Evolutionary conservation across 2,888 invertebrate species (phyloP).

Genomic region (Chrysolina haemoptera): DNA sequence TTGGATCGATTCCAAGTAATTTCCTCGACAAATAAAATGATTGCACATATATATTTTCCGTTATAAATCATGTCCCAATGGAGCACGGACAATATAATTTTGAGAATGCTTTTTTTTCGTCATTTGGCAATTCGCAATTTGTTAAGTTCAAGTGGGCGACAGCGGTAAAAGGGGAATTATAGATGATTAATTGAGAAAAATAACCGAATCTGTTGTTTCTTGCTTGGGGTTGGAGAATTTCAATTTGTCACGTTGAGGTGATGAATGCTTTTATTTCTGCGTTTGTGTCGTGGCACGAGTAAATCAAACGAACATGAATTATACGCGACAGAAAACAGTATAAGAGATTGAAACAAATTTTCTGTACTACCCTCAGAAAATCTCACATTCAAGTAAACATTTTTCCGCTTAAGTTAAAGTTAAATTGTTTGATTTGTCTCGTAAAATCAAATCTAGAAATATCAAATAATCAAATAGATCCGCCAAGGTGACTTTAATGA

Average conservation of each 20-base stretch:
- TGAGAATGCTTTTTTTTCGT: constrained; percentile 21
- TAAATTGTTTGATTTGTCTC: too few relatives aligned
- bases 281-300: not conserved
- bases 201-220: constrained; percentile 24
- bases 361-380: too few relatives aligned
- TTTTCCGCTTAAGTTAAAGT: too few relatives aligned
- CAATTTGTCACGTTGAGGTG: constrained; percentile 25
- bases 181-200: constrained; percentile 21
- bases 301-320: constrained; percentile 10
- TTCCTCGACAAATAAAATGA: constrained; percentile 38
- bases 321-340: too few relatives aligned
- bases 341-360: too few relatives aligned
- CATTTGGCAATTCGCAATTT: constrained; percentile 22
- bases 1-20: constrained; percentile 40
- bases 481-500: too few relatives aligned
- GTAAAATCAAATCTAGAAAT: too few relatives aligned
- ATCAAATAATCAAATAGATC: too few relatives aligned
- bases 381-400: too few relatives aligned
- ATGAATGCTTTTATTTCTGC: constrained; percentile 20
- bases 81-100: constrained; percentile 26
- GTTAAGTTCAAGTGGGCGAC: constrained; percentile 27
- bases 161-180: constrained; percentile 14
- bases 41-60: constrained; percentile 21
- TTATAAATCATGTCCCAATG: constrained; percentile 34
- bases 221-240: constrained; percentile 1